Percentiles rank a stretch among this genome's conserved stretches.
phyloP scores from a whole-genome alignment of 2,888 invertebrate genomes.

The Aradus depressus region DNA sequence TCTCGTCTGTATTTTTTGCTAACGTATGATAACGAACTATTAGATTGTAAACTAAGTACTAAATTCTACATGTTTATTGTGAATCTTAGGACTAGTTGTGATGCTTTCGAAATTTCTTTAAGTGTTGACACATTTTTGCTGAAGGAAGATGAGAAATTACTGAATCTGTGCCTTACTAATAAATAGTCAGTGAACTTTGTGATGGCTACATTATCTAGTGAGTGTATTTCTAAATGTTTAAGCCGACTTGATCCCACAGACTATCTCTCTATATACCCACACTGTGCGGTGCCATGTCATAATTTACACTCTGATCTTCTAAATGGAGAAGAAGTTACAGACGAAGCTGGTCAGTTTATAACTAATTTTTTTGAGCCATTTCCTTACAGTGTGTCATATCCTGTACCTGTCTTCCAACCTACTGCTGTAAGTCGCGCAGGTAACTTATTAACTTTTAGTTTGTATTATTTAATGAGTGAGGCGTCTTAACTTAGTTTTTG shows the following conservation, averaged over 20 bases:
- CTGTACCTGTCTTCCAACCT: conserved; percentile 1
- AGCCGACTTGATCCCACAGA: neutral
- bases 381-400: neutral
- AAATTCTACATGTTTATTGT: too few relatives aligned
- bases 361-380: neutral
- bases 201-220: neutral
- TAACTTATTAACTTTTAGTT: neutral
- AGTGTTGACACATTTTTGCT: too few relatives aligned
- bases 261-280: conserved; percentile 4
- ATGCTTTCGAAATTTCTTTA: too few relatives aligned
- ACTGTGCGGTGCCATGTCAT: conserved; percentile 5
- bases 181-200: too few relatives aligned
- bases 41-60: too few relatives aligned
- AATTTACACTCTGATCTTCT: conserved; percentile 2
- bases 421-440: neutral
- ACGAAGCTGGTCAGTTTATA: too few relatives aligned
- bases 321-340: neutral
- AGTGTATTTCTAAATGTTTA: neutral
- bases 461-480: neutral
- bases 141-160: too few relatives aligned
- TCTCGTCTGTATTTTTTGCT: too few relatives aligned
- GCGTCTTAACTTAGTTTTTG: neutral
- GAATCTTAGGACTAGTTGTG: too few relatives aligned
- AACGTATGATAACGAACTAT: too few relatives aligned
- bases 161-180: too few relatives aligned